Base-by-base conservation (phyloP, 2,888 invertebrate genomes). In the Ametastegia equiseti region DNA sequence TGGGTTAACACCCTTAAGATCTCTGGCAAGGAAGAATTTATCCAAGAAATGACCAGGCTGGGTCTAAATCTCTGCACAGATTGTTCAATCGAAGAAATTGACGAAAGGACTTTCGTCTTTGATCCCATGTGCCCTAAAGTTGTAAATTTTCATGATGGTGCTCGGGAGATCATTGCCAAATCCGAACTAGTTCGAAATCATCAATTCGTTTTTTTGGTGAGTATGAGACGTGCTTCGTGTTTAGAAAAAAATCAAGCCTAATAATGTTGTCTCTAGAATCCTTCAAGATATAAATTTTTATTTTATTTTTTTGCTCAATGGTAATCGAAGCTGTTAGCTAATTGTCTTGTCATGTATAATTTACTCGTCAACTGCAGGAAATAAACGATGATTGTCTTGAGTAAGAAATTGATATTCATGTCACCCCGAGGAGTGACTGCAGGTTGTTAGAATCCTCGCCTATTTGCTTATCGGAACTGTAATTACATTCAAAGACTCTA, bases 1-100 rank as follows among this genome's bases (percentile, higher is more conserved):
- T 97, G 97, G 97, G 94, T 97, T 13, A 97, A 97, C 92, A 95
- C 95, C 0, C 95, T 95, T 85, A 94, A 95, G 90, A 92, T 95
- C 3, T 91, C 93, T 47, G 94, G 92, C 87, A 93, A 94, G 60
- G 91, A 92, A 1, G 89, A 92, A 57, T 91, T 94, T 19, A 83
- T 93, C 92, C 80, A 90, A 89, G 90, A 92, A 86, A 85, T 92
- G 94, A 78, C 93, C 89, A 83, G 92, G 89, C 79, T 91, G 90
- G 87, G 94, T 90, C 54, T 94, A 89, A 85, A 91, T 89, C 15
- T 93, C 89, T 87, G 93, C 92, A 83, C 92, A 84, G 82, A 93
- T 92, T 84, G 84, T 23, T 81, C 78, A 1, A 78, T 78, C 1
- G 87, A 85, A 15, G 77, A 81, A 50, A 82, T 88, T 2, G 86